Conservation (phyloP, 2,797 vertebrate species). For the Sciurus vulgaris region DNA sequence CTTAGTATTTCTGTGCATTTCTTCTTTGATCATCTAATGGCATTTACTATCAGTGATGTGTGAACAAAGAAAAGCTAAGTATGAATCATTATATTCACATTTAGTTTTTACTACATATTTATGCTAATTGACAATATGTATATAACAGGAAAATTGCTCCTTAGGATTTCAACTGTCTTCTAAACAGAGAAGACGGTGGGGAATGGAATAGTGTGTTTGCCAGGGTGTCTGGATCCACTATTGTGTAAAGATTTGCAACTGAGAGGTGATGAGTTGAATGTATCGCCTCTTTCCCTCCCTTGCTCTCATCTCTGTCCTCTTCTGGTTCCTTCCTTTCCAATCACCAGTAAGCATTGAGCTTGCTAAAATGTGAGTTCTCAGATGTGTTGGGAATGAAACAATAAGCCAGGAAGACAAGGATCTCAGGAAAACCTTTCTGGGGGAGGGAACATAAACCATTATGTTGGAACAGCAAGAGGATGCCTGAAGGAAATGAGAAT, state of each 20-base stretch:
- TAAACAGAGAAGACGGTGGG: constrained; percentile 11
- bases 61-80: constrained; percentile 67
- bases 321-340: background rate
- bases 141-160: constrained; percentile 21
- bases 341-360: background rate
- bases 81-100: constrained; percentile 58
- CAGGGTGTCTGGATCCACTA: background rate
- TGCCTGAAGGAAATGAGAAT: background rate
- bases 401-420: background rate
- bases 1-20: background rate
- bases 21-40: constrained; percentile 19
- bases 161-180: constrained; percentile 62
- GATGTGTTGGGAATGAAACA: background rate
- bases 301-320: background rate
- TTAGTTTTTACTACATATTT: constrained; percentile 63
- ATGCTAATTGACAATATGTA: constrained; percentile 58
- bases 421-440: background rate
- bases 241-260: constrained; percentile 22
- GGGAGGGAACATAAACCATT: background rate
- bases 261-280: background rate
- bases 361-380: background rate
- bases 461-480: background rate
- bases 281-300: background rate
- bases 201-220: background rate
- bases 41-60: constrained; percentile 27